Conservation (phyloP, 2,888 invertebrate species). For the Drosophila multiciliata region DNA sequence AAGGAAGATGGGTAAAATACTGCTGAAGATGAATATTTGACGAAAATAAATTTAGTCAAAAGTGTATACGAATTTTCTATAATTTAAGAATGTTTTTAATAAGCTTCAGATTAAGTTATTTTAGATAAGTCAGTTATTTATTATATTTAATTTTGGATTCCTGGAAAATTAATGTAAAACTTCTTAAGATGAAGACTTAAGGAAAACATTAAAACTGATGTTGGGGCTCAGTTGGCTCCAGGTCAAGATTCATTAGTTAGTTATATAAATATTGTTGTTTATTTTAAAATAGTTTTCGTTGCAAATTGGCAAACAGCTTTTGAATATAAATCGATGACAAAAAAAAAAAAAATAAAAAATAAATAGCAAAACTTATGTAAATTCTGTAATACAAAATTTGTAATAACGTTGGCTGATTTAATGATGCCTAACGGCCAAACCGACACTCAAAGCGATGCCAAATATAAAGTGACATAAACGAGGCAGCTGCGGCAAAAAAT, state of each 20-base stretch:
- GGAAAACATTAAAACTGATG: too few species aligned
- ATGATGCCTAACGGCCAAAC: slow-evolving; percentile 66
- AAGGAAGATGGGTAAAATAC: not conserved
- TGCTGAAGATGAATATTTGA: not conserved
- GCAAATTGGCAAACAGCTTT: not conserved
- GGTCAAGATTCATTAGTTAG: not conserved
- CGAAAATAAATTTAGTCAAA: not conserved
- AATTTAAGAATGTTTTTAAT: not conserved
- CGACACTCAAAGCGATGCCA: slow-evolving; percentile 45
- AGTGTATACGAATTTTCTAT: not conserved
- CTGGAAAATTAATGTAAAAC: too few species aligned
- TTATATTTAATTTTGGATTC: not conserved
- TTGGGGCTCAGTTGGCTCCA: not conserved
- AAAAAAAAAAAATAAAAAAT: not conserved
- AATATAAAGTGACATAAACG: slow-evolving; percentile 54
- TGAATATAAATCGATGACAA: not conserved
- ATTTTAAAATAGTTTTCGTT: not conserved
- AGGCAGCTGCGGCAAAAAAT: slow-evolving; percentile 40
- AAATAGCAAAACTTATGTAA: not conserved
- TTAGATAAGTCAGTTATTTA: not conserved
- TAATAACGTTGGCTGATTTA: slow-evolving; percentile 40
- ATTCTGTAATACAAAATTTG: slow-evolving; percentile 1
- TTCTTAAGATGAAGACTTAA: too few species aligned
- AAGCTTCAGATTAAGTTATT: not conserved
- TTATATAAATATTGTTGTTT: not conserved